phyloP scores from a whole-genome alignment of 1,140 invertebrate species.

The Leptinotarsa defecta region DNA sequence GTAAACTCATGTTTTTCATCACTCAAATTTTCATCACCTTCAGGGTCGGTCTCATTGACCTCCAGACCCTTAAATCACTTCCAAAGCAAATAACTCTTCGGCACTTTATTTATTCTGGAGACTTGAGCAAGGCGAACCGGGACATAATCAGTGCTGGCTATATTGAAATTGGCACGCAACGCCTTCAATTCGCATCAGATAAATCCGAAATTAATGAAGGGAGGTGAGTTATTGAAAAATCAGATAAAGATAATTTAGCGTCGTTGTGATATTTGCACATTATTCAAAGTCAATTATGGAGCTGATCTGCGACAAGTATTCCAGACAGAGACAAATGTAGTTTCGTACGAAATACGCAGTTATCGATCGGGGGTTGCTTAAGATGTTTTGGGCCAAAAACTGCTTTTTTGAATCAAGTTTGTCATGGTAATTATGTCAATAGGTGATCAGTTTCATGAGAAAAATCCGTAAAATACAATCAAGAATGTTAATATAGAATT shows the following conservation, averaged over 20 bases:
- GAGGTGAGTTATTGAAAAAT: constrained; percentile 26
- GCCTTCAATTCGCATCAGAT: constrained; percentile 24
- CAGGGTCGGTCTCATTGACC: neutral
- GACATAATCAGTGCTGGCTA: constrained; percentile 21
- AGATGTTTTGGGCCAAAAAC: neutral
- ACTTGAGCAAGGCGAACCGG: constrained; percentile 12
- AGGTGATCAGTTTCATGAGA: too few relatives aligned
- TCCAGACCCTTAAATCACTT: constrained; percentile 2
- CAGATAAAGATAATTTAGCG: constrained; percentile 12
- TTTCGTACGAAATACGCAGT: neutral
- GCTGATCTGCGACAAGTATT: neutral
- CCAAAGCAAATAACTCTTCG: constrained; percentile 14
- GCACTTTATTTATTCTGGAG: constrained; percentile 17
- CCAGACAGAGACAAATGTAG: constrained; percentile 23
- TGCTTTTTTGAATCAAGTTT: too few relatives aligned
- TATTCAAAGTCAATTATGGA: constrained; percentile 25
- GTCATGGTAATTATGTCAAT: too few relatives aligned
- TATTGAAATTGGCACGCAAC: constrained; percentile 27
- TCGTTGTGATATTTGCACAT: constrained; percentile 17
- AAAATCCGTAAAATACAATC: too few relatives aligned
- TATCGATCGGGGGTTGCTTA: neutral
- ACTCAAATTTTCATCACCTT: neutral
- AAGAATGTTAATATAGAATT: too few relatives aligned
- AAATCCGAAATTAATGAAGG: constrained; percentile 20
- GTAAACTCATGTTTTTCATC: too few relatives aligned